Evolutionary conservation across 2,888 invertebrate genomes (phyloP).

Genomic region (Nemotelus pantherinus): DNA sequence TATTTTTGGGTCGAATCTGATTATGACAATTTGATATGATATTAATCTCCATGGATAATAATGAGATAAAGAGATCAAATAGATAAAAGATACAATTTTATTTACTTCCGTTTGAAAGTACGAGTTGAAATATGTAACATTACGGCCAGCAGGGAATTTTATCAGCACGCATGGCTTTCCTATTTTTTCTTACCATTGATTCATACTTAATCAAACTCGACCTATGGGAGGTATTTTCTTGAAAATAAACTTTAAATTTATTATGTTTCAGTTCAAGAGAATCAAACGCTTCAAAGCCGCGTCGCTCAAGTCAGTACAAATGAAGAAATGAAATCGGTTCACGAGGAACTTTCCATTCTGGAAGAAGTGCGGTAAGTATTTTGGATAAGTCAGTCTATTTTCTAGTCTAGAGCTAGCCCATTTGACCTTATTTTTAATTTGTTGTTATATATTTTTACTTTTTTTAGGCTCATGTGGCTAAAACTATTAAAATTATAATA

Average conservation of each 20-base stretch:
- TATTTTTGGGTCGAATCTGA: not conserved
- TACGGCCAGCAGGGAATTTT: too few relatives aligned
- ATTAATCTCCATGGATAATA: not conserved
- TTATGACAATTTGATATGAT: not conserved
- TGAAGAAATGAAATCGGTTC: conserved; percentile 82
- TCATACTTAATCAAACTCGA: too few relatives aligned
- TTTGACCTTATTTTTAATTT: conserved; percentile 1
- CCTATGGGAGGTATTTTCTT: too few relatives aligned
- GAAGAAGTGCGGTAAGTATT: conserved; percentile 81
- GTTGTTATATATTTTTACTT: not conserved
- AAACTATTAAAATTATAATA: too few relatives aligned
- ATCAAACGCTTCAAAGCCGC: conserved; percentile 62
- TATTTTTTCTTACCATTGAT: too few relatives aligned
- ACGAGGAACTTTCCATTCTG: conserved; percentile 83
- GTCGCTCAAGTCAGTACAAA: conserved; percentile 67
- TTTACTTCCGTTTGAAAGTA: too few relatives aligned
- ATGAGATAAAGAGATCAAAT: too few relatives aligned
- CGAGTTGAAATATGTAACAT: too few relatives aligned
- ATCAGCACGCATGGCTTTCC: too few relatives aligned
- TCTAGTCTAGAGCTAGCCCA: not conserved
- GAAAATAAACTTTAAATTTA: too few relatives aligned
- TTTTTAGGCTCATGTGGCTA: too few relatives aligned
- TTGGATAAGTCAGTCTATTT: not conserved
- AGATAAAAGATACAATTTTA: too few relatives aligned
- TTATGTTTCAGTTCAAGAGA: conserved; percentile 60